Evolutionary conservation across 2,797 vertebrate species (phyloP).

Genomic region (Anguilla marmorata): DNA sequence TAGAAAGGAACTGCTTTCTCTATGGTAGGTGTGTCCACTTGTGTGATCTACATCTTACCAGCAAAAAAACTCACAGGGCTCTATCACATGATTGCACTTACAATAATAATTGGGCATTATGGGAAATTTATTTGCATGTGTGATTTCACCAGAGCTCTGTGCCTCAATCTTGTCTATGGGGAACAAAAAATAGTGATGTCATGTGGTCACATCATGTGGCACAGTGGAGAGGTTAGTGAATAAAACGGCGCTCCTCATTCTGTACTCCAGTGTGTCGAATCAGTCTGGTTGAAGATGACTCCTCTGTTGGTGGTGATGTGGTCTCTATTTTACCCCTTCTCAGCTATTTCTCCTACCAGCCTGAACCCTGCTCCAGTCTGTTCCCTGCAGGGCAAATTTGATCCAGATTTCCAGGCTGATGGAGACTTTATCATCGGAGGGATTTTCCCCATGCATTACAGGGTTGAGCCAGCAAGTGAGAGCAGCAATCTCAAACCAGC

Average conservation of each 20-base stretch:
- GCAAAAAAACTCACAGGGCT: no score
- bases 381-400: constrained; percentile 61
- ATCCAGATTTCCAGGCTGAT: constrained; percentile 59
- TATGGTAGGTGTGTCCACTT: no score
- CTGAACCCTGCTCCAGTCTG: constrained; percentile 45
- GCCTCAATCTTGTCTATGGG: not conserved
- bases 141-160: constrained; percentile 16
- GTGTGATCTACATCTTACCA: no score
- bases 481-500: constrained; percentile 65
- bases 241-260: constrained; percentile 48
- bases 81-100: no score
- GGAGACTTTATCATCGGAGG: constrained; percentile 71
- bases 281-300: constrained; percentile 55
- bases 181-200: constrained; percentile 14
- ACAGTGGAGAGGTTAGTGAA: constrained; percentile 18
- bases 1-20: no score
- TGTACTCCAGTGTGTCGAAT: constrained; percentile 8
- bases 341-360: constrained; percentile 28
- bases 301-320: constrained; percentile 38
- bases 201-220: constrained; percentile 32
- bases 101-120: constrained; percentile 26
- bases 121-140: constrained; percentile 1
- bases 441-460: constrained; percentile 74
- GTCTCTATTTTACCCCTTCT: constrained; percentile 42
- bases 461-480: constrained; percentile 69